A percentile compares a stretch with the other conserved stretches of the same genome.
These are phyloP conservation scores for Drymonia ruficornis DNA, from an alignment of 2,888 invertebrate genomes.

Conservation along the genomic window DNA sequence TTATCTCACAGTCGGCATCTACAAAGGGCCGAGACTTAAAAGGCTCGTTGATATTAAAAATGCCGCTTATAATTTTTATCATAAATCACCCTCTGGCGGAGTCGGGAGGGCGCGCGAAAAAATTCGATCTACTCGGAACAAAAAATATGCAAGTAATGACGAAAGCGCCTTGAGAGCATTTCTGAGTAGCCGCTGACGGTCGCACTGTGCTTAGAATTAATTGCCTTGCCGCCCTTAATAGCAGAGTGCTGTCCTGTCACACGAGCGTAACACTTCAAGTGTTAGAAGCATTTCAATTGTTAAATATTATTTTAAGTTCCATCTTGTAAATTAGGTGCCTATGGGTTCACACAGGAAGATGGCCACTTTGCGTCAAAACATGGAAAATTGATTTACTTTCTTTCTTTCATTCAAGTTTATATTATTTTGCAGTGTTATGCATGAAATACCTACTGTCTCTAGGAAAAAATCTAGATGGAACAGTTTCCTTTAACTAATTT, in stretches of 20 bases:
- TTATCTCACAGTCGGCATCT: conserved; percentile 80
- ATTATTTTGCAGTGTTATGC: too few relatives aligned
- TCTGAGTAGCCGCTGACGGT: conserved; percentile 65
- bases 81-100: conserved; percentile 81
- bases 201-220: conserved; percentile 72
- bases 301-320: not conserved
- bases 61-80: conserved; percentile 78
- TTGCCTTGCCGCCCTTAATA: conserved; percentile 47
- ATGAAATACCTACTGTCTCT: too few relatives aligned
- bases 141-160: conserved; percentile 84
- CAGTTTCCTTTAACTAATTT: too few relatives aligned
- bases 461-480: too few relatives aligned
- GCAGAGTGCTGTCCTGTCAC: conserved; percentile 4
- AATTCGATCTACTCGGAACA: conserved; percentile 70
- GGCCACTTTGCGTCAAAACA: too few relatives aligned
- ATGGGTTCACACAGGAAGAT: too few relatives aligned
- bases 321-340: too few relatives aligned
- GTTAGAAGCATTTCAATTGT: not conserved
- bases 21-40: conserved; percentile 71
- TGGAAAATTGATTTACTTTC: too few relatives aligned
- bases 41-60: conserved; percentile 82
- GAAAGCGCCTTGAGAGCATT: conserved; percentile 79
- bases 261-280: not conserved
- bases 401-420: too few relatives aligned
- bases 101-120: conserved; percentile 77